A percentile compares a stretch with the other conserved stretches of the same genome.
Evolutionary conservation across 2,797 vertebrate species (phyloP).

Genomic region (Sciurus carolinensis): DNA sequence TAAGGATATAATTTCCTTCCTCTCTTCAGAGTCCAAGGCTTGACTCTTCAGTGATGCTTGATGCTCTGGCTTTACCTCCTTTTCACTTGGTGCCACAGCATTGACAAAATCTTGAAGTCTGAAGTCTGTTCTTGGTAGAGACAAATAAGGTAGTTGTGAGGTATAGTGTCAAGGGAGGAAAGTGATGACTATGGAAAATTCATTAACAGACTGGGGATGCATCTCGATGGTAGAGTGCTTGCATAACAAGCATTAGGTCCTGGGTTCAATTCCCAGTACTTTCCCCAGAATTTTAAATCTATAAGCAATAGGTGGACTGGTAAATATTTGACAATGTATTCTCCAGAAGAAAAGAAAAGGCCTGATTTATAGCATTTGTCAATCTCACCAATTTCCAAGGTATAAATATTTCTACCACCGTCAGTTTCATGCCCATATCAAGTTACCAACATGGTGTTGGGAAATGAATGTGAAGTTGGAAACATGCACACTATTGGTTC

Average conservation of each 20-base stretch:
- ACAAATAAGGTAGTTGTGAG: not conserved
- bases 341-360: constrained; percentile 16
- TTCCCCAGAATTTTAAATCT: not conserved
- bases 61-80: not conserved
- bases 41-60: not conserved
- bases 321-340: constrained; percentile 45
- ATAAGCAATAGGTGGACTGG: not conserved
- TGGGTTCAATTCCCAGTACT: not conserved
- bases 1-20: not conserved
- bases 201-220: not conserved
- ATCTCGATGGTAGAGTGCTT: not conserved
- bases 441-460: not conserved
- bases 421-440: constrained; percentile 28
- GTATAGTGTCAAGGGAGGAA: not conserved
- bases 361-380: constrained; percentile 26
- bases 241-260: not conserved
- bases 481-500: not conserved
- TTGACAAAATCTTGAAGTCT: not conserved
- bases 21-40: not conserved
- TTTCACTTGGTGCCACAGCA: not conserved
- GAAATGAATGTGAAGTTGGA: not conserved
- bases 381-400: constrained; percentile 22
- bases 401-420: not conserved
- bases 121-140: constrained; percentile 47
- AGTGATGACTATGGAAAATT: constrained; percentile 24